Evolutionary conservation across 1,140 invertebrate genomes (phyloP), one percentile per base, ranked within the genome.

Genomic region (Apis laboriosa): DNA sequence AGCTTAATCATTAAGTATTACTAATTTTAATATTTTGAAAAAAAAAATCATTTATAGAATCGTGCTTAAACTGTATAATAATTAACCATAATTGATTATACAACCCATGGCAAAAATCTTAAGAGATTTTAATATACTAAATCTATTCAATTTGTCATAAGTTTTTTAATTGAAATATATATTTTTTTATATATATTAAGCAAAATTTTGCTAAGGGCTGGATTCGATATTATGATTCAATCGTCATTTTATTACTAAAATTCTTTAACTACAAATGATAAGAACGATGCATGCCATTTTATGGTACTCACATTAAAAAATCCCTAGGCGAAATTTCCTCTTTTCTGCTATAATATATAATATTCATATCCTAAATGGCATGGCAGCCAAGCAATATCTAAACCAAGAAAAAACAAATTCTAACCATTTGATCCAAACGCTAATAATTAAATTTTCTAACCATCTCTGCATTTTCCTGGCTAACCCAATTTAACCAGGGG

Each of bases 401-500:
- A 43, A 5, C 1, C n/a, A n/a, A 34, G 24, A 49, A 49, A 17
- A 7, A 43, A 68, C 9, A 13, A 60, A 9, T n/a, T 17, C 28
- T 19, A 66, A 66, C 28, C 17, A 28, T 24, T 28, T 24, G 28
- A 72, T 19, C 8, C 28, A 8, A 8, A 74, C 15, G 9, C 55
- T 19, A 21, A 55, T 63, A 79, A 64, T 88, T 49, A 55, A 71
- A 81, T 82, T 56, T 76, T 84, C 88, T 91, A 91, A 90, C 90
- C 66, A 56, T 81, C 80, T 80, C 55, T 75, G 72, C 83, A 84
- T 88, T 70, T 87, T 85, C 68, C 61, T 88, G 88, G 86, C 92
- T 92, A 92, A 92, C 88, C 83, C 84, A 91, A 92, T 86, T 87
- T 92, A 93, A 92, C 90, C 94, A 97, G 97, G 97, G 87, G 97